phyloP scores from a whole-genome alignment of 37 sponge, comb jelly and placozoan genomes.

The Agelas oroides region DNA sequence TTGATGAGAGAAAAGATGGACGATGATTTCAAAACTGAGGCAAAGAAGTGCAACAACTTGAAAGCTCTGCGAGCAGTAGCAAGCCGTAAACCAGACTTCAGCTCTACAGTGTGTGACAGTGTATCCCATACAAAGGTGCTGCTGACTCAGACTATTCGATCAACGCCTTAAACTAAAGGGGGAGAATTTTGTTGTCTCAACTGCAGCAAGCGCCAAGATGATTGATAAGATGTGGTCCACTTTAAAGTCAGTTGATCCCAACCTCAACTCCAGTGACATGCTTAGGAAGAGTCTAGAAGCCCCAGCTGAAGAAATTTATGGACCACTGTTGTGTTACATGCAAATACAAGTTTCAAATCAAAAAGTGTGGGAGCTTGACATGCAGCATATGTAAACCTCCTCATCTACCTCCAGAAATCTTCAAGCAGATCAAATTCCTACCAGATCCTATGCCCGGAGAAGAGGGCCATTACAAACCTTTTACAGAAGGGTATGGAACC shows the following conservation, averaged over 20 bases:
- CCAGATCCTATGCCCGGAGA: conserved; percentile 24
- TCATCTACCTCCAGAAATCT: conserved; percentile 13
- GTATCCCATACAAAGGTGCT: background rate
- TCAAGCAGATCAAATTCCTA: background rate
- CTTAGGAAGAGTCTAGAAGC: no score
- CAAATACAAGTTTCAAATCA: no score
- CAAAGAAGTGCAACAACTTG: no score
- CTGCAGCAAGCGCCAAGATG: no score
- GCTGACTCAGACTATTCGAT: background rate
- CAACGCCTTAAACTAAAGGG: conserved; percentile 31
- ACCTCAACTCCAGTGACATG: background rate
- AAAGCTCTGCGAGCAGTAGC: no score
- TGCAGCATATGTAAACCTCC: conserved; percentile 36
- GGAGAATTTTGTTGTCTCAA: no score
- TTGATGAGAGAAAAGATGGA: no score
- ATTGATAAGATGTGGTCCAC: no score
- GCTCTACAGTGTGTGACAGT: conserved; percentile 28
- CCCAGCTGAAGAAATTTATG: no score
- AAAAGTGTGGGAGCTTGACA: conserved; percentile 32
- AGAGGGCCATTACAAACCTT: conserved; percentile 34
- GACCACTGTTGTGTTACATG: no score
- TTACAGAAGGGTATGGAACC: conserved; percentile 20
- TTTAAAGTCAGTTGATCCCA: background rate
- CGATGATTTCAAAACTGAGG: no score
- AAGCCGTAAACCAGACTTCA: no score